Evolutionary conservation across 2,888 invertebrate species (phyloP), one percentile per base, ranked within the genome.

Genomic region (Acleris literana): DNA sequence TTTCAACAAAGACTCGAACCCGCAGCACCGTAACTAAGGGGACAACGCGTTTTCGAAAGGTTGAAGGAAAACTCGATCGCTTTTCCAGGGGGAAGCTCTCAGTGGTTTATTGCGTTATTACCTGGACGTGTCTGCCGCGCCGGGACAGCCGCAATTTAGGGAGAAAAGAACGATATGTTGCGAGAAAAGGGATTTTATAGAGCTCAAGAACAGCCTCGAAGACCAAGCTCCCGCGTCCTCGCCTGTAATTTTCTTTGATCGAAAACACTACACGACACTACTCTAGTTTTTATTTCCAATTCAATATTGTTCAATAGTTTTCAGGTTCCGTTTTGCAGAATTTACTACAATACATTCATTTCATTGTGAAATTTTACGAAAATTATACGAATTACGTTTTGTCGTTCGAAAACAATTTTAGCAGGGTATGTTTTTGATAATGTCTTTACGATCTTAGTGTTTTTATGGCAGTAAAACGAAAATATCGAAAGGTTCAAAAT

Each of bases 31-130:
- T 80, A 86, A 89, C 84, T 84, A 84, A 83, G 81, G 77, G 79
- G 84, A 86, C 86, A 86, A 88, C 88, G 88, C 86, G 86, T 89
- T 87, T 88, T 86, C 86, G 85, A 87, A 87, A 89, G 87, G 86
- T 87, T 87, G 87, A 86, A 86, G 86, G 88, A 90, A 92, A 91
- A 91, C 88, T 90, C 90, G 90, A 92, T 91, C 90, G 90, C 86
- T 91, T 90, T 90, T 90, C 90, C 86, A 87, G 88, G 84, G 87
- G 88, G 88, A 90, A 88, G 86, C 90, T 88, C 91, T 89, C 90
- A 88, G 90, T 91, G 90, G 90, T 92, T 92, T 92, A 92, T 92
- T 91, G 91, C 89, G 91, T 92, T 92, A 92, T 92, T 92, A 92
- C 92, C 92, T 92, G 91, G 88, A 92, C 91, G 90, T 89, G 90